Percentiles rank a stretch among this genome's conserved stretches.
Conservation (phyloP, 2,888 invertebrate genomes). For the Sialis lutaria region DNA sequence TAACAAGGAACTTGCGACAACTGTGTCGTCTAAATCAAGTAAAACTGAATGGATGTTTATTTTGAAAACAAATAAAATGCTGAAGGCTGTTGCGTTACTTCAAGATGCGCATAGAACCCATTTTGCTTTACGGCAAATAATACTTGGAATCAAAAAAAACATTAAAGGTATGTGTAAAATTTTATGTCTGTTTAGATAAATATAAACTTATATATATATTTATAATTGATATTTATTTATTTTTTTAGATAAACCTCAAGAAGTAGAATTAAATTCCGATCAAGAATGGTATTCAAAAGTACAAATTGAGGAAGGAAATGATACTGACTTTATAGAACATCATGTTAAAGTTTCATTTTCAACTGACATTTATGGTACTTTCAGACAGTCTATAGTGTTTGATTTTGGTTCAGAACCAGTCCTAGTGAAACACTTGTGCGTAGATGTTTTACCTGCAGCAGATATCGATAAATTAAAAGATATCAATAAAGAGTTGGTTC, state of each 20-base stretch:
- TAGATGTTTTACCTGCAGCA: slow-evolving; percentile 54
- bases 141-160: slow-evolving; percentile 14
- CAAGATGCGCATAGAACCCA: slow-evolving; percentile 52
- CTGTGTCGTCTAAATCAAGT: slow-evolving; percentile 41
- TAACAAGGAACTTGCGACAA: slow-evolving; percentile 38
- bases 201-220: too few relatives aligned
- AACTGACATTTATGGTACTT: slow-evolving; percentile 60
- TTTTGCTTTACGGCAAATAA: slow-evolving; percentile 38
- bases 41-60: slow-evolving; percentile 41
- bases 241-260: slow-evolving; percentile 10
- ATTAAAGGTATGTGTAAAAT: slow-evolving; percentile 3
- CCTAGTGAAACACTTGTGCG: slow-evolving; percentile 48
- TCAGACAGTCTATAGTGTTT: slow-evolving; percentile 59
- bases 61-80: slow-evolving; percentile 30
- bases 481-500: slow-evolving; percentile 40
- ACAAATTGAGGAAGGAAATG: slow-evolving; percentile 10
- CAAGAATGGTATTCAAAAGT: slow-evolving; percentile 32
- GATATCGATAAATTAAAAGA: slow-evolving; percentile 46
- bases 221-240: too few relatives aligned
- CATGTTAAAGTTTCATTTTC: slow-evolving; percentile 38
- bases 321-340: slow-evolving; percentile 21
- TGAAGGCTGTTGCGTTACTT: slow-evolving; percentile 46
- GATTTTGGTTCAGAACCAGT: slow-evolving; percentile 51
- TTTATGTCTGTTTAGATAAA: too few relatives aligned
- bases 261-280: slow-evolving; percentile 28